Evolutionary conservation across 53 echinoderm and acorn worm species (phyloP), one percentile per base, ranked within the genome.

Genomic region (Henricia sp.): DNA sequence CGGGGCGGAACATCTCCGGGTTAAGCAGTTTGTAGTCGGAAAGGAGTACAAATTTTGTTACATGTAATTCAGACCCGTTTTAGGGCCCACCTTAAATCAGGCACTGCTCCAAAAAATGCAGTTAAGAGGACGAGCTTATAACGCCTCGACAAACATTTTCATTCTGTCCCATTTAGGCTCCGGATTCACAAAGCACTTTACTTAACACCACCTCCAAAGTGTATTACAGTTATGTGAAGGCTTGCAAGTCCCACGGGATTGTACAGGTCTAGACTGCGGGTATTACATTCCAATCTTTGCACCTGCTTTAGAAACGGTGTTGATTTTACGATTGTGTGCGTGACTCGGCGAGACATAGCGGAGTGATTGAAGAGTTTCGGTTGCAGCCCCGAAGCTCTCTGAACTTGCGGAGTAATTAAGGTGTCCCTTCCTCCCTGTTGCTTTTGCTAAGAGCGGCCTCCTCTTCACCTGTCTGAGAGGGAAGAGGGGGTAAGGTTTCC

Each of bases 311-410:
- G 1, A 28, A 43, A 70, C 30, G 14, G 17, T 67, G 38, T 52
- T 24, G 52, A 28, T 52, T 35, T 25, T 37, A 21, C 3, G 40
- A 28, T 54, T 28, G 55, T 76, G 41, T 57, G n/a, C 23, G 12
- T 42, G 30, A 40, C n/a, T n/a, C n/a, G n/a, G n/a, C n/a, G n/a
- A n/a, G n/a, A n/a, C n/a, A n/a, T n/a, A n/a, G n/a, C 57, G 43
- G 59, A 76, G 58, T 76, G 76, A 76, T 59, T 76, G 76, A 57
- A 29, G 60, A 3, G 52, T 21, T 39, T 73, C 24, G 16, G 52
- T 26, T 33, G 17, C 5, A 30, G 71, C 29, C 32, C 8, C 30
- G 64, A 34, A 64, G 12, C 64, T 1, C 64, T 39, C 14, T 17
- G 14, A 34, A 37, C 17, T 24, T 43, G 34, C 36, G 30, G 37